Evolutionary conservation across 1,140 invertebrate genomes (phyloP), one percentile per base, ranked within the genome.

Genomic region (Drosophila bipectinata): DNA sequence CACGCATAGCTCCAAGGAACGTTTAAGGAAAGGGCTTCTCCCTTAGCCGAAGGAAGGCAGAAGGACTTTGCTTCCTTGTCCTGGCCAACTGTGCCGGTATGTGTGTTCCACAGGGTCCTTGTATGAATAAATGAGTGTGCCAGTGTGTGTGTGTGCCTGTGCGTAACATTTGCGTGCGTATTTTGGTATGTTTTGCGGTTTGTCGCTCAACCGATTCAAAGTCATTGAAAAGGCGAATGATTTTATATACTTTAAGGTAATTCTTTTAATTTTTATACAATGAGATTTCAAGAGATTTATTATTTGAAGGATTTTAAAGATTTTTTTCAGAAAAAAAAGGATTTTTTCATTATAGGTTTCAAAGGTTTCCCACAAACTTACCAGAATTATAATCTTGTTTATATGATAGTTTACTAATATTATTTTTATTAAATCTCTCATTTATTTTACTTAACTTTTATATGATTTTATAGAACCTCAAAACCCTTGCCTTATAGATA

Each of bases 101-200:
- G 39, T 53, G 10, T 62, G 57, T 51, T 18, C 8, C 18, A 37
- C 8, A 4, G 44, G n/a, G 44, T 28, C 9, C 18, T 47, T 8
- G 44, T 21, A 37, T 37, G 34, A 37, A 37, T 37, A 37, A 37
- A 37, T 37, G 34, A 4, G 8, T 49, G 44, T 3, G 21, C 3
- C 21, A 21, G 21, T 21, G 21, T 21, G 21, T 21, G 21, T 34
- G 45, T 30, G 49, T 30, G 18, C 55, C 18, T 56, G 51, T 14
- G 52, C 10, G 56, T 59, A 54, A 58, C 68, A 71, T 81, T 85
- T 85, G 82, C 77, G 82, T 87, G 82, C 78, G 82, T 87, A 87
- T 82, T 87, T 82, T 45, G 82, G 74, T 82, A 60, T 87, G 75
- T 82, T 87, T 44, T 79, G 74, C 73, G 72, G 74, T 71, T 77